Base-by-base conservation (phyloP, 2,113 vertebrate species). In the Syngnathus scovelli region DNA sequence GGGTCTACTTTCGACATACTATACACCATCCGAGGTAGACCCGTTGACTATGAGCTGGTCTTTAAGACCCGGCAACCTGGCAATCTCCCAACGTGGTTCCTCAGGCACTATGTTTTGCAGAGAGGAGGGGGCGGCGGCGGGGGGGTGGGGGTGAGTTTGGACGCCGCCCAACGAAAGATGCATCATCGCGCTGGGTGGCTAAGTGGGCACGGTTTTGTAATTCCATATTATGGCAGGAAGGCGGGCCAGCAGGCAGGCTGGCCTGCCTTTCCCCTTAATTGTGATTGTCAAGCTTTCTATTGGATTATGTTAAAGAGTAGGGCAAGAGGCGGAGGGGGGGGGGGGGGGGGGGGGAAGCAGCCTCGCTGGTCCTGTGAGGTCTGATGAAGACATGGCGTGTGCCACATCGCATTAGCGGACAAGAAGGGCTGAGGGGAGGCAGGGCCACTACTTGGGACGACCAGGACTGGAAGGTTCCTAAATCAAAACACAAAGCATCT, bases 361-460 rank as follows among this genome's bases (percentile, higher is more conserved):
- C 78, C 83, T 74, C 77, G 74, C 72, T 81, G 48, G 80, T 85
- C 87, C 74, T 87, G 87, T 88, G 88, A 85, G 87, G 84, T 88
- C 86, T 77, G 75, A 84, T 78, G 85, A 79, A 80, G 85, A 85
- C 82, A 70, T 76, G 67, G 83, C 79, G 83, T 75, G 69, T 65
- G 89, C 81, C 90, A 91, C 75, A 62, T 77, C 69, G 78, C 64
- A 75, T 91, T 88, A 89, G 76, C 7, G 41, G 15, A 82, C 78
- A 84, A 89, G 77, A 86, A 87, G 82, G 81, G 52, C 78, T 85
- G 90, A 92, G 68, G 77, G 60, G 79, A 88, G 78, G 78, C 91
- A 90, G 87, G 72, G 59, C 75, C 70, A 70, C 76, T 5, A 6
- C 13, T 77, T 41, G 82, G 75, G 79, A 69, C 75, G 63, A 72